phyloP scores from a whole-genome alignment of 2,797 vertebrate species.

The Pseudochirops cupreus region DNA sequence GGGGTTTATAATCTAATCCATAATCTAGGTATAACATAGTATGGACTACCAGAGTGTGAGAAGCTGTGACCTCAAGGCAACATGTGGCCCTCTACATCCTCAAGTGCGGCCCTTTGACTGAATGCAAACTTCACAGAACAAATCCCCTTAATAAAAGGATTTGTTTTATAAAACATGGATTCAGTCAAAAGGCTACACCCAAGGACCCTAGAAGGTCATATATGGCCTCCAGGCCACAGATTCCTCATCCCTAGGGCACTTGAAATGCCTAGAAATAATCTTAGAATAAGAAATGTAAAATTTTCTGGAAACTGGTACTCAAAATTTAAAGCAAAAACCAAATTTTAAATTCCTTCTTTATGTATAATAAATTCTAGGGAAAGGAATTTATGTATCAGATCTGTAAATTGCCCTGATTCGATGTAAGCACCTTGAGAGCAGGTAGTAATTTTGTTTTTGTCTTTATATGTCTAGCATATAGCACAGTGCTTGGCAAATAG shows the following conservation, averaged over 20 bases:
- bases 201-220: no score
- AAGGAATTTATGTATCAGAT: background rate
- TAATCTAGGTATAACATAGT: background rate
- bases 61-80: no score
- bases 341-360: background rate
- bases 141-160: no score
- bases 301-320: background rate
- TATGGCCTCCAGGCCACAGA: no score
- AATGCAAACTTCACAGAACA: no score
- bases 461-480: background rate
- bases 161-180: no score
- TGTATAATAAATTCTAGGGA: background rate
- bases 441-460: background rate
- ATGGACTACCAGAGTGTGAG: background rate
- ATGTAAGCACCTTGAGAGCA: background rate
- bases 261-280: background rate
- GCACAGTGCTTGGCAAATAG: background rate
- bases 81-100: no score
- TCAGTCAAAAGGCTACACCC: no score
- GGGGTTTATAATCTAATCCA: background rate
- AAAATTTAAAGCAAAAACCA: background rate
- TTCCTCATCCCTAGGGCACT: background rate
- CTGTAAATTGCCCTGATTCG: background rate
- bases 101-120: no score
- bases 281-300: background rate